These are phyloP conservation scores for Clunio marinus DNA, from an alignment of 2,888 invertebrate species.

Conservation along the genomic window DNA sequence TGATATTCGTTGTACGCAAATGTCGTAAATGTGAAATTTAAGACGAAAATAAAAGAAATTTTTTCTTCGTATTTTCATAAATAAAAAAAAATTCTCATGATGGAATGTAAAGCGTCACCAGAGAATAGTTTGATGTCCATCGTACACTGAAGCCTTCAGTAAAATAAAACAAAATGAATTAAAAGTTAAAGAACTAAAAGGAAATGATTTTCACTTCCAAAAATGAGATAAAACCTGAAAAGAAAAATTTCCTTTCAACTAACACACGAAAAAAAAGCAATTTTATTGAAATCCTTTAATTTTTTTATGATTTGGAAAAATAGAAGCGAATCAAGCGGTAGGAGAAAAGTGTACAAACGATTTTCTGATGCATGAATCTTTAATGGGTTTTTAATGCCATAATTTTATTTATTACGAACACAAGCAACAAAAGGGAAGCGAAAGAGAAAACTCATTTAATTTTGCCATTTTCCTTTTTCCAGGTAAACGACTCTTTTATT, in stretches of 20 bases:
- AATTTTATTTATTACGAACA: conserved; percentile 39
- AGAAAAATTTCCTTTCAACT: too few species aligned
- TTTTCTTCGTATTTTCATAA: conserved; percentile 22
- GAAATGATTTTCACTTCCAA: too few species aligned
- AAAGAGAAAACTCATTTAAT: conserved; percentile 28
- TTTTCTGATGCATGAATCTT: conserved; percentile 39
- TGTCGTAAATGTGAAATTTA: conserved; percentile 17
- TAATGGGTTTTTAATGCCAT: conserved; percentile 39
- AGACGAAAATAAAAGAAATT: conserved; percentile 15
- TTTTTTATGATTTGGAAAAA: conserved; percentile 40
- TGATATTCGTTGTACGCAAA: background rate
- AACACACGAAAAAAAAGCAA: too few species aligned
- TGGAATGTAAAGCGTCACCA: too few species aligned
- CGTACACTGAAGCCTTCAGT: too few species aligned
- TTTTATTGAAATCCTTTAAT: conserved; percentile 35
- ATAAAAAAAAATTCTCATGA: background rate
- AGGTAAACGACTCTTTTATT: conserved; percentile 38
- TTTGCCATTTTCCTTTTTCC: conserved; percentile 37
- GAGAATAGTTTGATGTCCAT: too few species aligned
- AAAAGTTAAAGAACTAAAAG: too few species aligned
- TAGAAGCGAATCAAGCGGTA: background rate
- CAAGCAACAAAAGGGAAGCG: conserved; percentile 17
- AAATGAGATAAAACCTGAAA: too few species aligned
- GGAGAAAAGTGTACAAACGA: conserved; percentile 27
- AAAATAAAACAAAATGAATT: too few species aligned